Evolutionary conservation across 1,140 invertebrate species (phyloP).

Genomic region (Zeugodacus cucurbitae): DNA sequence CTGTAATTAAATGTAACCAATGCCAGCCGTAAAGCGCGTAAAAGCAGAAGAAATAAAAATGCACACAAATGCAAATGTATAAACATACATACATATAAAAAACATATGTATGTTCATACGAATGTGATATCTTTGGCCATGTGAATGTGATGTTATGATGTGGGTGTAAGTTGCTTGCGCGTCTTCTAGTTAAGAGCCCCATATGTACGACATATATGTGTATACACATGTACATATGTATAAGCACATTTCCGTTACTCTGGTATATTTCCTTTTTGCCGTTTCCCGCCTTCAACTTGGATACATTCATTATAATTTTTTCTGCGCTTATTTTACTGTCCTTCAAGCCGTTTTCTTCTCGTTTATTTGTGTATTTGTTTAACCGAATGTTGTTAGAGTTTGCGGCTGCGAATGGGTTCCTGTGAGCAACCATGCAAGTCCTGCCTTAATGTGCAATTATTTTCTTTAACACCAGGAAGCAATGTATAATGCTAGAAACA

Average conservation of each 20-base stretch:
- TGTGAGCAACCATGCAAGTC: background rate
- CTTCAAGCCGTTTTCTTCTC: background rate
- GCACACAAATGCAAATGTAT: background rate
- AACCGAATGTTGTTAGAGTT: background rate
- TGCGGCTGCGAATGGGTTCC: background rate
- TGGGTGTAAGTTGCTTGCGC: background rate
- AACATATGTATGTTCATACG: too few relatives aligned
- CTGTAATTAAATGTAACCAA: constrained; percentile 33
- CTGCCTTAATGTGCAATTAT: background rate
- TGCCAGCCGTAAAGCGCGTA: background rate
- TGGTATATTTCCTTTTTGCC: background rate
- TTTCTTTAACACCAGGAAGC: background rate
- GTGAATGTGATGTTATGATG: background rate
- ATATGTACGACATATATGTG: background rate
- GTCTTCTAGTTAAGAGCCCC: background rate
- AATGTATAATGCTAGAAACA: background rate
- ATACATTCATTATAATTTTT: background rate
- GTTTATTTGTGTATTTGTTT: constrained; percentile 27
- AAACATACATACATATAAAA: too few relatives aligned
- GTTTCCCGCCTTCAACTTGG: background rate
- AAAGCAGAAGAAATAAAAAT: constrained; percentile 8
- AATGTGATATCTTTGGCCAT: background rate
- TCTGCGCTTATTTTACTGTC: background rate
- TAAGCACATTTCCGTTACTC: background rate
- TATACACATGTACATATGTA: background rate